A percentile compares a stretch with the other conserved stretches of the same genome.
Evolutionary conservation across 2,888 invertebrate species (phyloP).

Genomic region (Ormyrus labotus): DNA sequence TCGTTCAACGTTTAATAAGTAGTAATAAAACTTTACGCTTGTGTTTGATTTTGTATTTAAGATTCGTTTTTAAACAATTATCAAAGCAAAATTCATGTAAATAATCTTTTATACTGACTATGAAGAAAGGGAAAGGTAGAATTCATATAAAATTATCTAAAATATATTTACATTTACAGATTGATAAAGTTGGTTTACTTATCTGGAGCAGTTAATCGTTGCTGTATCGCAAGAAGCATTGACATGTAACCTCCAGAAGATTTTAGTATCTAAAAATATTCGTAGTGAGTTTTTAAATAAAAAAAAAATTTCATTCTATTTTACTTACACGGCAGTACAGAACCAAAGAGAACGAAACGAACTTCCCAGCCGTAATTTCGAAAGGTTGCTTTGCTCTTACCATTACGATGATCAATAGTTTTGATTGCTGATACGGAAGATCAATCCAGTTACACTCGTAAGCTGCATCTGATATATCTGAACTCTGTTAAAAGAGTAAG

Average conservation of each 20-base stretch:
- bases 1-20: neutral
- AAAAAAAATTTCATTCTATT: neutral
- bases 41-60: too few species aligned
- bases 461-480: constrained; percentile 56
- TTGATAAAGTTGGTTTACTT: too few species aligned
- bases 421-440: constrained; percentile 52
- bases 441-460: constrained; percentile 63
- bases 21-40: neutral
- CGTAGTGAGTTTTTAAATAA: too few species aligned
- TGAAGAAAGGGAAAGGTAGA: neutral
- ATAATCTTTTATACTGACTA: neutral
- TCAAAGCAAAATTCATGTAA: neutral
- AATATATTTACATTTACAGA: too few species aligned
- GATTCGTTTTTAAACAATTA: too few species aligned
- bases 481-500: constrained; percentile 56
- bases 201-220: neutral
- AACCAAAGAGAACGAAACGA: constrained; percentile 62
- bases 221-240: constrained; percentile 17
- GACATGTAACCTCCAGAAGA: constrained; percentile 20
- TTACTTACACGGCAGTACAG: constrained; percentile 62
- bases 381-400: constrained; percentile 59
- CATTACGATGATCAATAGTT: constrained; percentile 60
- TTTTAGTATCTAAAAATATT: constrained; percentile 15
- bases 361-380: constrained; percentile 65
- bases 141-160: neutral